Evolutionary conservation across 2,888 invertebrate species (phyloP).

Genomic region (Nomada ferruginata): DNA sequence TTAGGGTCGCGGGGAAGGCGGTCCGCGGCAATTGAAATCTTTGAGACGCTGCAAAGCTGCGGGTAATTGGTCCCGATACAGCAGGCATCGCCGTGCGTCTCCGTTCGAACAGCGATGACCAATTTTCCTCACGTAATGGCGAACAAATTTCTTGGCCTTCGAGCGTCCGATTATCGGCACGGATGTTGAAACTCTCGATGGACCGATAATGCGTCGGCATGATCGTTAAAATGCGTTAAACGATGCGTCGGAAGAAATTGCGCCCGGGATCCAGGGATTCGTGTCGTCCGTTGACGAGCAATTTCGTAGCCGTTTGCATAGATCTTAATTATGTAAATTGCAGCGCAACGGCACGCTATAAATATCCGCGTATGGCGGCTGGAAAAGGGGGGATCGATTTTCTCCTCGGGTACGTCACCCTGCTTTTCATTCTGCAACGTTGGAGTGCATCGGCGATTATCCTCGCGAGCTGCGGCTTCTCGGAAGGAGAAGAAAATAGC

Average conservation of each 20-base stretch:
- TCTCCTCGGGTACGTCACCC: conserved; percentile 45
- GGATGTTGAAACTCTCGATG: not conserved
- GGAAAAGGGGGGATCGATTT: conserved; percentile 37
- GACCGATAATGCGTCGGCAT: not conserved
- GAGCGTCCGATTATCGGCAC: not conserved
- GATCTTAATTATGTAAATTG: conserved; percentile 54
- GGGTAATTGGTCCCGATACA: conserved; percentile 34
- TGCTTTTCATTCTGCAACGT: conserved; percentile 53
- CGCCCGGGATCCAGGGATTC: not conserved
- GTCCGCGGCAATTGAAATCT: conserved; percentile 41
- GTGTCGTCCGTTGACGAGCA: conserved; percentile 17
- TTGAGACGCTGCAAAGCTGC: not conserved
- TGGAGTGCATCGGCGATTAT: conserved; percentile 47
- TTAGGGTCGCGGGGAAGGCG: conserved; percentile 15
- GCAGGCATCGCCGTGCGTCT: not conserved
- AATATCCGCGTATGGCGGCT: conserved; percentile 29
- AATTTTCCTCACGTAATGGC: not conserved
- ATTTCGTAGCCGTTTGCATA: conserved; percentile 27
- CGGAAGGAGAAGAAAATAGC: conserved; percentile 49
- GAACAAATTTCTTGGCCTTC: conserved; percentile 9
- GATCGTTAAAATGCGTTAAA: not conserved
- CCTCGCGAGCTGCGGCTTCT: conserved; percentile 36
- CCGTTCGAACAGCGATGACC: not conserved
- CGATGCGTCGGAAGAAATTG: not conserved
- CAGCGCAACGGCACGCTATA: conserved; percentile 48